These are phyloP conservation scores for Gryon sp. DNA, from an alignment of 1,140 invertebrate genomes.

Conservation along the genomic window DNA sequence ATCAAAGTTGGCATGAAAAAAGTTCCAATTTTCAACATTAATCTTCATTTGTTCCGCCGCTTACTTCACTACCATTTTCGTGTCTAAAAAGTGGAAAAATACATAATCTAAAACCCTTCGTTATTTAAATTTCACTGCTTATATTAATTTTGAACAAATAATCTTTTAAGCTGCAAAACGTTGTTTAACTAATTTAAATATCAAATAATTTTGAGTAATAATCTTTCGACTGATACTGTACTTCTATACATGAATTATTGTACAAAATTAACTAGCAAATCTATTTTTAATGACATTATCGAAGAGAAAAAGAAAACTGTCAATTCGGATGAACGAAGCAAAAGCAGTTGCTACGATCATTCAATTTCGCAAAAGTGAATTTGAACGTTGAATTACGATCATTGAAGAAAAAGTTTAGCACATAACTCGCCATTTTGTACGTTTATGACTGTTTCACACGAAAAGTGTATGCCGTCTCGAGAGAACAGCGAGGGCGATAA, in stretches of 20 bases:
- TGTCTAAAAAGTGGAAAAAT: too few species aligned
- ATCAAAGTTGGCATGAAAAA: too few species aligned
- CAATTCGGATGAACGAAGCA: background rate
- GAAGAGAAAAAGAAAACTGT: background rate
- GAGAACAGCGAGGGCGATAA: constrained; percentile 46
- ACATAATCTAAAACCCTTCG: too few species aligned
- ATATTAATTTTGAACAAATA: too few species aligned
- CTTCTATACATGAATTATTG: constrained; percentile 9
- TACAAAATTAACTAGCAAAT: constrained; percentile 7
- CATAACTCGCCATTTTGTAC: constrained; percentile 39
- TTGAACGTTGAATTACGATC: constrained; percentile 17
- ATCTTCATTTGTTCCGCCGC: too few species aligned
- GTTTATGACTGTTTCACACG: constrained; percentile 46
- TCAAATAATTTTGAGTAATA: constrained; percentile 14
- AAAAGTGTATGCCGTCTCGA: constrained; percentile 38
- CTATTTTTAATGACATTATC: constrained; percentile 14
- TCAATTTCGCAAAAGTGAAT: constrained; percentile 23
- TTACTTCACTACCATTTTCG: too few species aligned
- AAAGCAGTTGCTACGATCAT: constrained; percentile 11
- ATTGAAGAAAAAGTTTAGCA: constrained; percentile 9
- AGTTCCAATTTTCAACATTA: too few species aligned
- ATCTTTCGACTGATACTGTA: background rate
- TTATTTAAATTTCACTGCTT: too few species aligned
- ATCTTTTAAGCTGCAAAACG: background rate
- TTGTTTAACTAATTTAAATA: constrained; percentile 33